Percentiles rank a stretch among this genome's conserved stretches.
These are phyloP conservation scores for Polypterus senegalus DNA, from an alignment of 2,113 vertebrate genomes.

Conservation along the genomic window DNA sequence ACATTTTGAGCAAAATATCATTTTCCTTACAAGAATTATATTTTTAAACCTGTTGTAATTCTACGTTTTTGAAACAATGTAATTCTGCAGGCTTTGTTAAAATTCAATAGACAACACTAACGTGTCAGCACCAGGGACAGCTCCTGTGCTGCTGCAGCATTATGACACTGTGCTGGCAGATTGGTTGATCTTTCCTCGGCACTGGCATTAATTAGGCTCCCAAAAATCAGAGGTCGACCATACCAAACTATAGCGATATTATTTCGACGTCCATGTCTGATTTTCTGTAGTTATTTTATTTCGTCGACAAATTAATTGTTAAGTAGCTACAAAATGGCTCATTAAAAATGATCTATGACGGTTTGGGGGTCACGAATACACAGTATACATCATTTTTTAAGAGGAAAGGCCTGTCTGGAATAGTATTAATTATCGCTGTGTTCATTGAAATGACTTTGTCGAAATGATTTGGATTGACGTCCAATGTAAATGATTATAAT, in stretches of 20 bases:
- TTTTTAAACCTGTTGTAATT: no score
- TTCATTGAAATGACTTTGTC: slow-evolving; percentile 40
- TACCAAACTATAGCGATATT: not conserved
- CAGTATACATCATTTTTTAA: slow-evolving; percentile 6
- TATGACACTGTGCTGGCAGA: not conserved
- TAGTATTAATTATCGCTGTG: slow-evolving; percentile 32
- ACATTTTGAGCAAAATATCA: no score
- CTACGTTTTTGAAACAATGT: no score
- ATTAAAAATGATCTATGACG: slow-evolving; percentile 40
- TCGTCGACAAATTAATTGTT: slow-evolving; percentile 24
- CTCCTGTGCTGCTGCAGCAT: slow-evolving; percentile 20
- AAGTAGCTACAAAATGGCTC: slow-evolving; percentile 28
- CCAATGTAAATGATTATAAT: not conserved
- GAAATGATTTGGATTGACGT: slow-evolving; percentile 30
- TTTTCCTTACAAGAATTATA: no score
- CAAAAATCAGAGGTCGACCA: no score
- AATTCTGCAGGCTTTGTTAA: no score
- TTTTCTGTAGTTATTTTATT: slow-evolving; percentile 9
- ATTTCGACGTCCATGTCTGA: not conserved
- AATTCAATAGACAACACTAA: no score
- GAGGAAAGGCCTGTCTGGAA: slow-evolving; percentile 1
- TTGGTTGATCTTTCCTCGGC: not conserved
- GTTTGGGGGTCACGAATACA: slow-evolving; percentile 30
- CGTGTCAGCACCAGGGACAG: slow-evolving; percentile 42
- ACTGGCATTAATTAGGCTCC: slow-evolving; percentile 22